Conservation (phyloP, 2,797 vertebrate species). For the Xenentodon cancila region DNA sequence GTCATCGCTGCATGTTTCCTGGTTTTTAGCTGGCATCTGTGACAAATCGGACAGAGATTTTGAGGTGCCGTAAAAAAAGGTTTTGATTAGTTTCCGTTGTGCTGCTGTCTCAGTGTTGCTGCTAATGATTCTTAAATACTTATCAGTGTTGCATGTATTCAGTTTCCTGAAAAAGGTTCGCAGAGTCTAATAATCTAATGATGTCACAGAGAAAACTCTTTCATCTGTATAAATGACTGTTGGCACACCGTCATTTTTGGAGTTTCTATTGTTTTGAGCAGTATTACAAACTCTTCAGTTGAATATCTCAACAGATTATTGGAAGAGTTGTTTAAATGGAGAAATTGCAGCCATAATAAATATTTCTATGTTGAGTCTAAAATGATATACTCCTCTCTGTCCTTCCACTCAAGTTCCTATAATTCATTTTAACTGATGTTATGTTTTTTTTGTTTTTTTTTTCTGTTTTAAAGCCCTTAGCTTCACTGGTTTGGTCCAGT, state of each 20-base stretch:
- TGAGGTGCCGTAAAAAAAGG: constrained; percentile 55
- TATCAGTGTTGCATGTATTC: constrained; percentile 65
- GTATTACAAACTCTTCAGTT: neutral
- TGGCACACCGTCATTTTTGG: neutral
- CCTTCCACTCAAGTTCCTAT: neutral
- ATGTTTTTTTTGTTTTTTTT: no score
- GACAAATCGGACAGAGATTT: constrained; percentile 55
- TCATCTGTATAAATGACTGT: constrained; percentile 1
- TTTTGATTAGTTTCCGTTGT: constrained; percentile 50
- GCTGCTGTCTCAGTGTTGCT: constrained; percentile 49
- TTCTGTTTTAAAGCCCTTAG: neutral
- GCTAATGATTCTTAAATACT: constrained; percentile 49
- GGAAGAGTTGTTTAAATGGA: neutral
- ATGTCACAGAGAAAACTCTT: constrained; percentile 19
- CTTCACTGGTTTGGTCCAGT: no score
- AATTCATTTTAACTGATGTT: neutral
- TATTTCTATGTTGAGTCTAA: constrained; percentile 14
- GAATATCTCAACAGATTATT: no score
- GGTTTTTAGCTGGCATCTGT: constrained; percentile 65
- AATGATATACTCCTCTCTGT: neutral
- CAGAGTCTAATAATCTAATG: constrained; percentile 44
- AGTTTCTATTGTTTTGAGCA: neutral
- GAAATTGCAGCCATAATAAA: neutral
- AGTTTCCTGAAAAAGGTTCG: constrained; percentile 32
- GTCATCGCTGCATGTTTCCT: constrained; percentile 86